Evolutionary conservation across 2,113 vertebrate genomes (phyloP), one percentile per base, ranked within the genome.

Genomic region (Chunga burmeisteri): DNA sequence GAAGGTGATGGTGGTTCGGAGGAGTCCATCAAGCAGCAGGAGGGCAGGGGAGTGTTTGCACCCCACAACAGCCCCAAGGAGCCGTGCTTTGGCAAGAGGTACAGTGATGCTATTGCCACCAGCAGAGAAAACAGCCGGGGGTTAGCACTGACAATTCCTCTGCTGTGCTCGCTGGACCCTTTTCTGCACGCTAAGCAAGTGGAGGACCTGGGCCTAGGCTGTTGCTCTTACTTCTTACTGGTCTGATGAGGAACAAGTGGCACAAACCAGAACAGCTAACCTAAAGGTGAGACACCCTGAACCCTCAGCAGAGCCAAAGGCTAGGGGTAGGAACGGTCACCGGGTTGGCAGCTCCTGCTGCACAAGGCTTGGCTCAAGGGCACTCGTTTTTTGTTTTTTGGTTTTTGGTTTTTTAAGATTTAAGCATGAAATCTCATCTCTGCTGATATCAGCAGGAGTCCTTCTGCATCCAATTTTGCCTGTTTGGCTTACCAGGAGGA

Each of bases 351-450:
- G n/a, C 32, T 67, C 52, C 19, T 85, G 82, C 46, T 78, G 74
- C 2, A 0, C 29, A 46, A 88, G 38, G 71, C n/a, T 34, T 71
- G 42, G 42, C 42, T 88, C 0, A 0, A 12, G 23, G 85, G 78
- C 20, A 0, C 6, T 49, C 0, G 0, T 5, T 16, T 50, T 19
- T 2, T 50, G 34, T 53, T 42, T 49, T 12, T 71, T 62, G 36
- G 38, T 16, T 50, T 19, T 2, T 50, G 34, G 49, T 42, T 49
- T 12, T 71, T 62, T 40, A 79, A 73, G 52, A 77, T 36, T 77
- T 49, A 80, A 88, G 19, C 53, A 55, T 26, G 32, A 68, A 32
- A 47, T 68, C 21, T 50, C 27, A 8, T 56, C 25, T 62, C 50
- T 89, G 61, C n/a, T 86, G 63, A 30, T 30, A 71, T 32, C 42